Evolutionary conservation across 2,113 vertebrate species (phyloP).

Genomic region (Austrofundulus limnaeus): DNA sequence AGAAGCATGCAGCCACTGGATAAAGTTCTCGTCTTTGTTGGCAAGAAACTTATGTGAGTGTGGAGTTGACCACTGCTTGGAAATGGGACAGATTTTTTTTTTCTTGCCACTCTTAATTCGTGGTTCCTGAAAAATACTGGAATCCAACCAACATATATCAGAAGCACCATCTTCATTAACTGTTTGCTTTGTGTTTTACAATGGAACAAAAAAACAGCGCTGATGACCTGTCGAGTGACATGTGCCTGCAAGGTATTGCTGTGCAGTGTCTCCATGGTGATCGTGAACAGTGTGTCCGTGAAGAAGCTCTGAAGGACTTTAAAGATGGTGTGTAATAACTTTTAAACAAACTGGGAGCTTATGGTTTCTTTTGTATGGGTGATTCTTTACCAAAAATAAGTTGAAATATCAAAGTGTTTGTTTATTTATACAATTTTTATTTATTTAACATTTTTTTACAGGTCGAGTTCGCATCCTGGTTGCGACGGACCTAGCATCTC

Average conservation of each 20-base stretch:
- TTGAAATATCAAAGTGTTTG: not conserved
- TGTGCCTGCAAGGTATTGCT: conserved; percentile 85
- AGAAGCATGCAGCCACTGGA: conserved; percentile 85
- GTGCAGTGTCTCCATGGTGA: conserved; percentile 94
- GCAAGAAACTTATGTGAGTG: conserved; percentile 89
- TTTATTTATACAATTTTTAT: too few relatives aligned
- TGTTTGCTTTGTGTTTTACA: not conserved
- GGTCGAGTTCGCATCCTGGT: conserved; percentile 91
- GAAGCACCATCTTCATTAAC: not conserved
- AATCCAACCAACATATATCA: not conserved
- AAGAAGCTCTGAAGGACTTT: conserved; percentile 92
- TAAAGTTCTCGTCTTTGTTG: conserved; percentile 94
- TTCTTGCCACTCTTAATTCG: too few relatives aligned
- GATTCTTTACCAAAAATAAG: not conserved
- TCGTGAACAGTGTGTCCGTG: conserved; percentile 90
- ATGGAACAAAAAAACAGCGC: conserved; percentile 77
- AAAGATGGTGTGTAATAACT: conserved; percentile 78
- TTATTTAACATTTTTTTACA: conserved; percentile 49
- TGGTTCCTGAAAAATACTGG: not conserved
- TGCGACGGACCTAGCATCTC: conserved; percentile 93
- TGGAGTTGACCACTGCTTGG: not conserved
- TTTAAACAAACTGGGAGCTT: not conserved
- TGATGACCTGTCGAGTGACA: conserved; percentile 92
- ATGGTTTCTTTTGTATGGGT: not conserved
- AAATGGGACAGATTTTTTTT: not conserved